These are phyloP conservation scores for Antechinus stuartii DNA, from an alignment of 2,113 vertebrate genomes.

Conservation along the genomic window DNA sequence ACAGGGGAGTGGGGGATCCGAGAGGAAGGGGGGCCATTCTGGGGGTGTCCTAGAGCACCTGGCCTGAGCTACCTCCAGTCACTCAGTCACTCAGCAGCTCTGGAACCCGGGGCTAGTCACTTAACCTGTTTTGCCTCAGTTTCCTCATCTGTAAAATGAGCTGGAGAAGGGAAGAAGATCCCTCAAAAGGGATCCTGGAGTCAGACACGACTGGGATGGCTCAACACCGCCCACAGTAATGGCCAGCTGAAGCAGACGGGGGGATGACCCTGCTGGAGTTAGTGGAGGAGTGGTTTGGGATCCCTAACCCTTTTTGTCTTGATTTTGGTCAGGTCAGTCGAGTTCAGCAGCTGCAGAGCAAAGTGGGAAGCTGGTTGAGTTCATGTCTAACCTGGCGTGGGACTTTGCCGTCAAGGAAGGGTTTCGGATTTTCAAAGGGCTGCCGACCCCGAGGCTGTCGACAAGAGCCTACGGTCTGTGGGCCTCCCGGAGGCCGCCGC, in stretches of 20 bases:
- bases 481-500: accelerated
- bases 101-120: not conserved
- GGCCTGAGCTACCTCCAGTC: too few relatives aligned
- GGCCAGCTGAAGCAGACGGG: not conserved
- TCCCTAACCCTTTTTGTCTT: slow-evolving; percentile 29
- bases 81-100: not conserved
- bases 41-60: not conserved
- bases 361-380: slow-evolving; percentile 74
- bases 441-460: slow-evolving; percentile 46
- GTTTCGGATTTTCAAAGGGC: slow-evolving; percentile 88
- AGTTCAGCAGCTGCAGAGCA: slow-evolving; percentile 70
- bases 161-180: not conserved
- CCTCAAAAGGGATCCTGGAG: not conserved
- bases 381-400: slow-evolving; percentile 86
- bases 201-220: too few relatives aligned
- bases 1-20: not conserved
- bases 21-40: too few relatives aligned
- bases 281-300: not conserved
- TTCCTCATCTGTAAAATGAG: not conserved
- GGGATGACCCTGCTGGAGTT: not conserved
- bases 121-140: not conserved
- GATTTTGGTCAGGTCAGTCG: slow-evolving; percentile 80
- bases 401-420: slow-evolving; percentile 91
- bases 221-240: not conserved
- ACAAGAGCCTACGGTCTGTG: slow-evolving; percentile 54